phyloP scores from a whole-genome alignment of 2,113 vertebrate genomes.

The Coracopsis vasa region DNA sequence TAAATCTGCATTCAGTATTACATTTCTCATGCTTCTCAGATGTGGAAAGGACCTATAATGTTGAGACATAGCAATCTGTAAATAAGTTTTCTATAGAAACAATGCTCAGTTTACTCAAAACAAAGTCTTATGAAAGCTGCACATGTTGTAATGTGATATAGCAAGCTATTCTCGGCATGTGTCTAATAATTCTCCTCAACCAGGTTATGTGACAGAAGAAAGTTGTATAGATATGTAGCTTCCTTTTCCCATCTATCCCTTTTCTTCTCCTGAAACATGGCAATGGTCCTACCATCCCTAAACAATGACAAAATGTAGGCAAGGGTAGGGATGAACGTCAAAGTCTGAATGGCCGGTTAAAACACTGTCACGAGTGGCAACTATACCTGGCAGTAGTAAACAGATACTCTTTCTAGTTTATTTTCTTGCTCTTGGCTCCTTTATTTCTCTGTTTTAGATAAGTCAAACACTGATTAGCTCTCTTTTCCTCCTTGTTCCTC shows the following conservation, averaged over 20 bases:
- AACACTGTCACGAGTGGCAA: not conserved
- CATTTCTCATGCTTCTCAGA: not conserved
- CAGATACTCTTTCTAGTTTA: not conserved
- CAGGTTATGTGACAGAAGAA: not conserved
- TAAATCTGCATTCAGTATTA: not conserved
- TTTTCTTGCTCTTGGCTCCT: not conserved
- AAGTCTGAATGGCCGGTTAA: accelerated
- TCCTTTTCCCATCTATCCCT: not conserved
- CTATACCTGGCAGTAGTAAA: not conserved
- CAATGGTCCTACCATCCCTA: accelerated
- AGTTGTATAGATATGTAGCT: not conserved
- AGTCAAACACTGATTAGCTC: not conserved
- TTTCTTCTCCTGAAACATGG: not conserved
- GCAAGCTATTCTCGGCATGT: not conserved
- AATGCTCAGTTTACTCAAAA: not conserved
- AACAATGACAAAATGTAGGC: accelerated
- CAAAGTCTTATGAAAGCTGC: not conserved
- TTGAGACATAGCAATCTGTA: not conserved
- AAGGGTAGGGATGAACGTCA: not conserved
- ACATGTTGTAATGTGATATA: not conserved
- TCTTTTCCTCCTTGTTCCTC: not conserved
- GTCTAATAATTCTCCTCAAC: not conserved
- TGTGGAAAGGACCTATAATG: not conserved
- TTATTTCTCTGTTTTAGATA: not conserved
- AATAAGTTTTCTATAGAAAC: not conserved